These are phyloP conservation scores for Calephelis nemesis DNA, from an alignment of 1,140 invertebrate genomes.

Conservation along the genomic window DNA sequence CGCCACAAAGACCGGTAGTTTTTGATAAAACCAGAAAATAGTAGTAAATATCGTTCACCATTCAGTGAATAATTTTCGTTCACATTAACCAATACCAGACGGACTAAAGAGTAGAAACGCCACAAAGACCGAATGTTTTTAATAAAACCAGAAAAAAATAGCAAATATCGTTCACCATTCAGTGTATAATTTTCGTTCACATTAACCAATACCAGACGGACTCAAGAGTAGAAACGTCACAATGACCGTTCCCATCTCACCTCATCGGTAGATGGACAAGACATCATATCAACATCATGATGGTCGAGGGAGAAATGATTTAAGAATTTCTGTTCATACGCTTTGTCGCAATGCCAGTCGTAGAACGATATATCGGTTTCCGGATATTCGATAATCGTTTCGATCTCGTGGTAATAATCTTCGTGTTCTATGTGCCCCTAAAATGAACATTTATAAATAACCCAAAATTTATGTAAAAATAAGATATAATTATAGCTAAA, in stretches of 20 bases:
- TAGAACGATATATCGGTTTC: conserved; percentile 42
- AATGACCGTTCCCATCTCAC: conserved; percentile 39
- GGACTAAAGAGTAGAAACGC: conserved; percentile 10
- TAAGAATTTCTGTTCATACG: conserved; percentile 51
- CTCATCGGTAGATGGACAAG: conserved; percentile 51
- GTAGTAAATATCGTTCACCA: no score
- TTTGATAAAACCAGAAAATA: no score
- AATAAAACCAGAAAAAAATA: no score
- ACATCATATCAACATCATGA: conserved; percentile 41
- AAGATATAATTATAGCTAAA: no score
- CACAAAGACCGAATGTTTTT: not conserved
- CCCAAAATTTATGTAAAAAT: not conserved
- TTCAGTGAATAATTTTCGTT: no score
- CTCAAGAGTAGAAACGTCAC: conserved; percentile 4
- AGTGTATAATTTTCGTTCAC: not conserved
- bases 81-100: not conserved
- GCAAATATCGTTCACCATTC: no score
- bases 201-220: not conserved
- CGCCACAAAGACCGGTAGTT: not conserved
- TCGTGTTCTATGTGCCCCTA: conserved; percentile 40
- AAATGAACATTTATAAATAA: conserved; percentile 32
- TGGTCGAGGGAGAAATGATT: conserved; percentile 43
- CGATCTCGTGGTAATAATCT: conserved; percentile 59
- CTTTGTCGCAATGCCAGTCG: conserved; percentile 46
- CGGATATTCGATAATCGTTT: conserved; percentile 57